Evolutionary conservation across 1,140 invertebrate species (phyloP), one percentile per base, ranked within the genome.

Genomic region (Chironomus tepperi): DNA sequence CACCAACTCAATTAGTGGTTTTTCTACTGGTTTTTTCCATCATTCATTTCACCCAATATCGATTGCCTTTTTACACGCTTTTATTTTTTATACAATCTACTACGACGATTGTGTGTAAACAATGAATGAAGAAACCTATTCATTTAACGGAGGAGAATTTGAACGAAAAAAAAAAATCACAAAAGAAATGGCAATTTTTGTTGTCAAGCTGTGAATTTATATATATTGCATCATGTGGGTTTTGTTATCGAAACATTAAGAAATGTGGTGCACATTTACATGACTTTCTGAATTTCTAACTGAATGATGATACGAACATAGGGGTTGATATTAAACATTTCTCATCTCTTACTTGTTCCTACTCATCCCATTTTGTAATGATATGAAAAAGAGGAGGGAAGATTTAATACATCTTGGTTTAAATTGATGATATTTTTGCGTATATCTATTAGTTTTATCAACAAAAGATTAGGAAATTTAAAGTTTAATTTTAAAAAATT

Each of bases 161-260:
- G 15, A 57, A n/a, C 12, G 47, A 57, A n/a, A 57, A 15, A 57
- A 47, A 57, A 57, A 15, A 57, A n/a, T 57, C 12, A 2, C 24
- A 57, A 57, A 57, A n/a, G n/a, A 57, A 57, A 70, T 70, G 65
- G 65, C 65, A 70, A 21, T 19, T 70, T 70, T 16, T 18, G n/a
- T 8, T 70, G 65, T 70, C 65, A 70, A 10, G 65, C 65, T 70
- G 65, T 19, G 65, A 70, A 70, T 70, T 70, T 70, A 70, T 67
- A 67, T 57, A 57, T 57, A 57, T 57, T 57, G 47, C 47, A 57
- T 57, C 47, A 57, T 57, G 47, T 57, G 47, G 47, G 47, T 57
- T 57, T 47, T 57, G 47, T 57, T 57, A 57, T 57, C 47, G 47
- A 15, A 57, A 57, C 47, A 57, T 1, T 34, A 8, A 57, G 47